Conservation (phyloP, 2,888 invertebrate species). For the Platypus cylindrus region DNA sequence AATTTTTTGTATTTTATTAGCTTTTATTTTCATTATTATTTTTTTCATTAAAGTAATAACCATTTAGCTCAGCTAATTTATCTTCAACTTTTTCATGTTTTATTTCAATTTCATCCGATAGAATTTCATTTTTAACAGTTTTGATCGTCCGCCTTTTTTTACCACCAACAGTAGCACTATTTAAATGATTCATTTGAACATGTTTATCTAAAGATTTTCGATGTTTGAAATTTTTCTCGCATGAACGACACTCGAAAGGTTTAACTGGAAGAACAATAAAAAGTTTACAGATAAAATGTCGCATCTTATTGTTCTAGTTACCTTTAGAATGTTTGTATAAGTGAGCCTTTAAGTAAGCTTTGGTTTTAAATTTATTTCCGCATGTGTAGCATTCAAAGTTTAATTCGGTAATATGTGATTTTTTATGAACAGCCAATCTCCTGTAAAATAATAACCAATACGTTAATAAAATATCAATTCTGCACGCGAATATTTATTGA, state of each 20-base stretch:
- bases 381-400: constrained; percentile 40
- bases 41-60: too few relatives aligned
- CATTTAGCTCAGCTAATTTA: too few relatives aligned
- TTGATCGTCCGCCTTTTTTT: too few relatives aligned
- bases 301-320: constrained; percentile 1
- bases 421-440: constrained; percentile 25
- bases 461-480: not conserved
- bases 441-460: constrained; percentile 6
- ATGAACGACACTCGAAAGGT: constrained; percentile 40
- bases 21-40: too few relatives aligned
- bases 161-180: too few relatives aligned
- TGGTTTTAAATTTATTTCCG: constrained; percentile 39
- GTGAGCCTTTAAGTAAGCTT: constrained; percentile 43
- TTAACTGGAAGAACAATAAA: constrained; percentile 22
- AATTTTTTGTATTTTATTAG: too few relatives aligned
- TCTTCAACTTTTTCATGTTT: too few relatives aligned
- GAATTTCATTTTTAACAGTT: too few relatives aligned
- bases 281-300: too few relatives aligned
- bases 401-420: constrained; percentile 37
- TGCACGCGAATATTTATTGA: not conserved
- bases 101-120: too few relatives aligned
- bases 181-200: constrained; percentile 9
- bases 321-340: constrained; percentile 43
- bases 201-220: constrained; percentile 26
- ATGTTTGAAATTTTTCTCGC: constrained; percentile 34